These are phyloP conservation scores for Sardina pilchardus DNA, from an alignment of 2,113 vertebrate genomes.

Conservation along the genomic window DNA sequence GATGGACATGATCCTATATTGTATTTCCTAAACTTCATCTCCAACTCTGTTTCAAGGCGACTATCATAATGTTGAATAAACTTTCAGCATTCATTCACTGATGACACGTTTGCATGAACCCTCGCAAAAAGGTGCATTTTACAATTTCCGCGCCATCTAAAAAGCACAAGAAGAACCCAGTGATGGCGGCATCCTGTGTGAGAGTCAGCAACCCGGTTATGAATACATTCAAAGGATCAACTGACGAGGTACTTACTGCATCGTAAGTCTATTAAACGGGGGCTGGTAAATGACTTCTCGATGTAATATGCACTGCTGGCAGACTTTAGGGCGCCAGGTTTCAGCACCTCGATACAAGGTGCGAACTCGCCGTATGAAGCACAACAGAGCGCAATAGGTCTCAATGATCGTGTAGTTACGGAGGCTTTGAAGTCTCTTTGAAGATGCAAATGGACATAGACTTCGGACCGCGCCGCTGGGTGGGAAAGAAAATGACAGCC, in stretches of 20 bases:
- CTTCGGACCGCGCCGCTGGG: conserved; percentile 40
- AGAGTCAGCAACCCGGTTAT: not conserved
- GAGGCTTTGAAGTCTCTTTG: conserved; percentile 67
- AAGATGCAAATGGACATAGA: conserved; percentile 55
- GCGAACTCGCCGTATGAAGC: conserved; percentile 57
- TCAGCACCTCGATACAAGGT: conserved; percentile 51
- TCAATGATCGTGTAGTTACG: conserved; percentile 61
- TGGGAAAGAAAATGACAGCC: conserved; percentile 27
- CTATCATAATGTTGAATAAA: not conserved
- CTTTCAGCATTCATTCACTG: not conserved
- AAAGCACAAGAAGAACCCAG: not conserved
- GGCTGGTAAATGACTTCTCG: conserved; percentile 57
- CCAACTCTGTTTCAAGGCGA: too few species aligned
- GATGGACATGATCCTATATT: too few species aligned
- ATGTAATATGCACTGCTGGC: conserved; percentile 55
- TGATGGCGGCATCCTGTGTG: not conserved
- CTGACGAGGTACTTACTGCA: conserved; percentile 48
- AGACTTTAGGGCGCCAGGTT: conserved; percentile 67
- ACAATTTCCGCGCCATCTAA: not conserved
- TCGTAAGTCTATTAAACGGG: conserved; percentile 49
- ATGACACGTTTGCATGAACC: not conserved
- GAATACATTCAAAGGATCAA: not conserved
- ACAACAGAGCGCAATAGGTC: conserved; percentile 63
- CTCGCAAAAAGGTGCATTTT: not conserved
- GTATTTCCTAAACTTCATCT: too few species aligned